Conservation (phyloP, 2,113 vertebrate species). For the Dermatemys mawii region DNA sequence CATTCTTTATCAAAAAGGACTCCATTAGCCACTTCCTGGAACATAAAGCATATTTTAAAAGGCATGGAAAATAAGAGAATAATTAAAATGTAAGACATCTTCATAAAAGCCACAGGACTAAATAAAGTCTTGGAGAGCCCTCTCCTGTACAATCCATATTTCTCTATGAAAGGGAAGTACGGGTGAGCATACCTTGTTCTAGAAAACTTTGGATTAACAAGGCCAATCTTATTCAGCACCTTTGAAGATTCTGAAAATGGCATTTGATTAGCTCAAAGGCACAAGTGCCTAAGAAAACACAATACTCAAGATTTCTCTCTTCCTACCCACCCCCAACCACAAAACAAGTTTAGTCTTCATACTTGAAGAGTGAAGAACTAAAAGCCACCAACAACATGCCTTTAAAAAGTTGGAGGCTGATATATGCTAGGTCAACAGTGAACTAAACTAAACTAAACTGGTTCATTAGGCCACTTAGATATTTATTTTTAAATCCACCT, state of each 20-base stretch:
- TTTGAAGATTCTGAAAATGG: background rate
- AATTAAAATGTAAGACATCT: constrained; percentile 67
- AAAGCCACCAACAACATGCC: background rate
- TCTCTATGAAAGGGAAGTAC: background rate
- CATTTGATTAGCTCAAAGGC: background rate
- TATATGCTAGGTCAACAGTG: constrained; percentile 1
- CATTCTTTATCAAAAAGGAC: constrained; percentile 42
- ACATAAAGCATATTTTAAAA: background rate
- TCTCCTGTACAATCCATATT: constrained; percentile 71
- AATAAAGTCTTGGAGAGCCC: constrained; percentile 77
- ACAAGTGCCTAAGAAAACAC: background rate
- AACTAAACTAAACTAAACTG: background rate
- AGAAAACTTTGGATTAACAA: background rate
- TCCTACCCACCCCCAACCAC: no score
- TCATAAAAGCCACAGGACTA: constrained; percentile 68
- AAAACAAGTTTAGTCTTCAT: no score
- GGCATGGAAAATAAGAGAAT: constrained; percentile 9
- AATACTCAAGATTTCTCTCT: background rate
- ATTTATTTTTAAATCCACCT: background rate
- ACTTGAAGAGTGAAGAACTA: no score
- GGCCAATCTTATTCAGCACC: background rate
- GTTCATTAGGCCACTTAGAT: background rate
- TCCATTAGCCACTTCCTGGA: constrained; percentile 48
- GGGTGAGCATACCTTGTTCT: constrained; percentile 1
- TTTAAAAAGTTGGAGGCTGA: background rate